Conservation (phyloP, 2,113 vertebrate genomes). For the Polypterus senegalus region DNA sequence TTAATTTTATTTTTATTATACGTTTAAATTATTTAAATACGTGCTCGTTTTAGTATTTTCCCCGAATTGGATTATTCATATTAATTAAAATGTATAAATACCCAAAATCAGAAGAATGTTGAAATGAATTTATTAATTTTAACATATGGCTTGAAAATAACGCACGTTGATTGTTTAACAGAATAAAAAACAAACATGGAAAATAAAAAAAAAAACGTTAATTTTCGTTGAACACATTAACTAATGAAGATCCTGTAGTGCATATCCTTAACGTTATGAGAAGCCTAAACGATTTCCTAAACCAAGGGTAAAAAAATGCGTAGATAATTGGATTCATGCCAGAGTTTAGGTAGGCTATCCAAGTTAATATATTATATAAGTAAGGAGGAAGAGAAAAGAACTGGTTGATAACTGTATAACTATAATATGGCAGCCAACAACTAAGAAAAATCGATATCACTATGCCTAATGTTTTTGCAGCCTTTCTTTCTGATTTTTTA, state of each 20-base stretch:
- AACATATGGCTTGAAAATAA: no score
- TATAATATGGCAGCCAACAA: slow-evolving; percentile 8
- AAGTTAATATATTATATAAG: background rate
- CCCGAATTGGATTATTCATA: no score
- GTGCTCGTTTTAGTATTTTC: no score
- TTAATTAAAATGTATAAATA: no score
- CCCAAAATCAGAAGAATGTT: no score
- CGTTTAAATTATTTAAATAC: no score
- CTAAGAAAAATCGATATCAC: slow-evolving; percentile 1
- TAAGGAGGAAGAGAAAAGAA: slow-evolving; percentile 1
- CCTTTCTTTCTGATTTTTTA: background rate
- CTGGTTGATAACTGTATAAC: slow-evolving; percentile 1
- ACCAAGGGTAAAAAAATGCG: slow-evolving; percentile 8
- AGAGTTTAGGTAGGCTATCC: slow-evolving; percentile 10
- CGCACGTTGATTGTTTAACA: no score
- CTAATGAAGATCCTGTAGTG: background rate
- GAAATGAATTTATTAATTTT: no score
- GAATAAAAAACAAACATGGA: no score
- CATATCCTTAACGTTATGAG: slow-evolving; percentile 3
- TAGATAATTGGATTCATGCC: slow-evolving; percentile 9
- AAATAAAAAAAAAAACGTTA: no score
- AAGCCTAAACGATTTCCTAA: slow-evolving; percentile 2
- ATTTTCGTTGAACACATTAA: slow-evolving; percentile 1
- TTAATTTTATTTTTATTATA: no score
- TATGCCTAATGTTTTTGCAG: slow-evolving; percentile 11